phyloP scores from a whole-genome alignment of 2,888 invertebrate species.

The Clepsis dumicolana region DNA sequence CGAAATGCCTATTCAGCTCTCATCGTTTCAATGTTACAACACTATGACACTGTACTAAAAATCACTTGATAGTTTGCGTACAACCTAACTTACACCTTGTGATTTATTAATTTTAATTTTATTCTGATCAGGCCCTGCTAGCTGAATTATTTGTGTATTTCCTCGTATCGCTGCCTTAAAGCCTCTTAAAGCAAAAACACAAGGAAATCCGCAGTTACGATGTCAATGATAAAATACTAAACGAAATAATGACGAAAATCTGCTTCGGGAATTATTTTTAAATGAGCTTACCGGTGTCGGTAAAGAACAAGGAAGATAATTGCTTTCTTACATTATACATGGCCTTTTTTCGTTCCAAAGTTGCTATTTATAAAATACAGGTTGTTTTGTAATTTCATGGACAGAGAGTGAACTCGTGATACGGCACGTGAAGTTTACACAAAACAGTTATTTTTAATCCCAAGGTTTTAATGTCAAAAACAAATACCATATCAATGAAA shows the following conservation, averaged over 20 bases:
- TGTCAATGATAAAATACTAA: slow-evolving; percentile 2
- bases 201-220: slow-evolving; percentile 6
- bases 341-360: background rate
- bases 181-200: slow-evolving; percentile 9
- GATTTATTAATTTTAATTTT: background rate
- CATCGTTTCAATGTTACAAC: no score
- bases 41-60: no score
- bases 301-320: background rate
- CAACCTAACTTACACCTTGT: background rate
- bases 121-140: background rate
- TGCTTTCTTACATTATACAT: background rate
- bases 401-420: no score
- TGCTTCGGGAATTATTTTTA: slow-evolving; percentile 3
- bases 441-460: no score
- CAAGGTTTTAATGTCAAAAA: no score
- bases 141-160: slow-evolving; percentile 8
- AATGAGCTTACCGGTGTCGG: slow-evolving; percentile 1
- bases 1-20: background rate
- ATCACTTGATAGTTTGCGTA: background rate
- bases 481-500: no score
- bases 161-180: slow-evolving; percentile 6
- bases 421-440: no score
- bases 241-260: slow-evolving; percentile 5
- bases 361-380: no score
- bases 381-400: no score